A percentile compares a stretch with the other conserved stretches of the same genome.
These are phyloP conservation scores for Ctenopoma multispine DNA, from an alignment of 2,797 vertebrate genomes.

Conservation along the genomic window DNA sequence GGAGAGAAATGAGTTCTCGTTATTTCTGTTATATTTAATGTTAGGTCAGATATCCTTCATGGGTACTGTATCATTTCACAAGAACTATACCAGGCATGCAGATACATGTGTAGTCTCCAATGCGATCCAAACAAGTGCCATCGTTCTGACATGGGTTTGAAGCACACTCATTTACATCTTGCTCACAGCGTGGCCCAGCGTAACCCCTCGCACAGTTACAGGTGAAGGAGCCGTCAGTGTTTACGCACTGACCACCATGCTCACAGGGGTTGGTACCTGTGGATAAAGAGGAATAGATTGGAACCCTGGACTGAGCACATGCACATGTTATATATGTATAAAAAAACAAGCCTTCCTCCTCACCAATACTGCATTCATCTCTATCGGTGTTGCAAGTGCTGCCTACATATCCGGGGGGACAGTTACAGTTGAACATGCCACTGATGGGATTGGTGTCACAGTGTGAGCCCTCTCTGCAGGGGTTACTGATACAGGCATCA, in stretches of 20 bases:
- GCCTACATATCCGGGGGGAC: constrained; percentile 84
- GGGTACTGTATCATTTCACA: neutral
- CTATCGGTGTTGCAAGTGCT: constrained; percentile 84
- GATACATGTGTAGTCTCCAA: constrained; percentile 93
- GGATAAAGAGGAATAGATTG: constrained; percentile 14
- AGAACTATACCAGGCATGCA: constrained; percentile 87
- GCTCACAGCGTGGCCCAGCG: constrained; percentile 92
- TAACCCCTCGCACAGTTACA: constrained; percentile 92
- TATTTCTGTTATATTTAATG: neutral
- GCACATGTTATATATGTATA: neutral
- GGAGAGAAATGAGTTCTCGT: neutral
- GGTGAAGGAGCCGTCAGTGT: constrained; percentile 94
- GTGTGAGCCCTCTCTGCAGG: constrained; percentile 84
- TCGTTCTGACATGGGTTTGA: constrained; percentile 93
- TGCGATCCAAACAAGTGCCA: constrained; percentile 96
- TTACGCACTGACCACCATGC: constrained; percentile 91
- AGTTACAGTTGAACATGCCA: constrained; percentile 88
- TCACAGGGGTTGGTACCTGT: constrained; percentile 94
- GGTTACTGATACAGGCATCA: constrained; percentile 87
- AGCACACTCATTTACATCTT: constrained; percentile 94
- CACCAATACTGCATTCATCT: constrained; percentile 87
- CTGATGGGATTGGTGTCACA: constrained; percentile 89
- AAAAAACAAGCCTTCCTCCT: constrained; percentile 35
- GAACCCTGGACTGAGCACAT: neutral
- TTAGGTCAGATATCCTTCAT: neutral